Conservation (phyloP, 2,113 vertebrate species). For the Ceuthmochares aereus region DNA sequence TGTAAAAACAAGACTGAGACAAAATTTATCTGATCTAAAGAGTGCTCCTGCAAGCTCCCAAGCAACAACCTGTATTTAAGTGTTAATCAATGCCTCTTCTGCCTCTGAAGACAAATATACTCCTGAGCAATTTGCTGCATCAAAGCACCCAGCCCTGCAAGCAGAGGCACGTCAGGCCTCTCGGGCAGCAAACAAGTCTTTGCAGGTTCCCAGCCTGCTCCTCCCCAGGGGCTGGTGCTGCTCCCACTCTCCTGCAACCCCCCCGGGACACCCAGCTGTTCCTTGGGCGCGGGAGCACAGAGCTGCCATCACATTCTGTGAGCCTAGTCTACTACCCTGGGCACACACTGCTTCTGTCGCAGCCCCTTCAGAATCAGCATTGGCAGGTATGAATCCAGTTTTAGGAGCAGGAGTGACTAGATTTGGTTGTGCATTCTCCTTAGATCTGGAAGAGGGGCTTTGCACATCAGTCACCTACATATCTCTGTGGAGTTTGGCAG, state of each 20-base stretch:
- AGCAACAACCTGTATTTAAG: background rate
- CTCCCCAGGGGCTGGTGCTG: background rate
- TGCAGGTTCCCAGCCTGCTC: background rate
- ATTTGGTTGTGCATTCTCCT: fast-evolving
- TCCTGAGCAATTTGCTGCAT: background rate
- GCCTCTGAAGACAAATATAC: background rate
- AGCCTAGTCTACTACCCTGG: too few relatives aligned
- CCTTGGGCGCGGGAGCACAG: fast-evolving
- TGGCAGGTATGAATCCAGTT: fast-evolving
- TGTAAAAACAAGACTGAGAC: background rate
- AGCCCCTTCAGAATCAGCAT: fast-evolving
- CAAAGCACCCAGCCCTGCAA: background rate
- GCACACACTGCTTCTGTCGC: fast-evolving
- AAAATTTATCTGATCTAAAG: background rate
- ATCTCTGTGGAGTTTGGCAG: background rate
- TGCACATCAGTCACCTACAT: fast-evolving
- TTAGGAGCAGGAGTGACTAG: fast-evolving
- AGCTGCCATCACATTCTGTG: fast-evolving
- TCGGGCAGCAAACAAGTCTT: background rate
- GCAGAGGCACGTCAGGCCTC: background rate
- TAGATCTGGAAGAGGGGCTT: background rate
- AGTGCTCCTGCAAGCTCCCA: background rate
- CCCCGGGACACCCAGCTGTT: fast-evolving
- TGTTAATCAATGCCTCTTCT: background rate
- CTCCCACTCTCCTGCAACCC: fast-evolving